Evolutionary conservation across 2,888 invertebrate species (phyloP), one percentile per base, ranked within the genome.

Genomic region (Polyploca ridens): DNA sequence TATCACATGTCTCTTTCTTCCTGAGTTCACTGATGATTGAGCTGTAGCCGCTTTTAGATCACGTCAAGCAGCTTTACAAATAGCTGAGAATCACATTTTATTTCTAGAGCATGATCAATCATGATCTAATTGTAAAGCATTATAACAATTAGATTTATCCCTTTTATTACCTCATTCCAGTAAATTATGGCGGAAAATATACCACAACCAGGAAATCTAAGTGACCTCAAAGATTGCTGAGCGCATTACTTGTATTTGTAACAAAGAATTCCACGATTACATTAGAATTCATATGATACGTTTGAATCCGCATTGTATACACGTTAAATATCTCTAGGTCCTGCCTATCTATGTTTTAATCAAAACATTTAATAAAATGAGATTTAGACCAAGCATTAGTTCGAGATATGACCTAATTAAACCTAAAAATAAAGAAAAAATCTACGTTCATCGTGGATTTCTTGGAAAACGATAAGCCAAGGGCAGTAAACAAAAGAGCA

Each of bases 141-240:
- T 46, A 64, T 60, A 64, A 62, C 66, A 76, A 70, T 67, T 57
- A 41, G 13, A 41, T 41, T 49, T 54, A 61, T 63, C 57, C 60
- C 44, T 19, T 41, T n/a, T 64, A 64, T 63, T 68, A 72, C 72
- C 70, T 69, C 73, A 73, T 77, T 69, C 73, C 68, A 63, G 64
- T 57, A 60, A 64, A 64, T 33, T 62, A 66, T 79, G 70, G 75
- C 78, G 78, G 78, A 82, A 81, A 81, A 77, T 79, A 73, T 66
- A 73, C 68, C 67, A 66, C 66, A 74, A 83, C 69, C 66, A 84
- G 81, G 82, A 83, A 86, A 70, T 75, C 76, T 16, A 66, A 64
- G 64, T 63, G 79, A 62, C 76, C 81, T 78, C 71, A 67, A 66
- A 64, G 67, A 63, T 62, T 38, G 58, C 60, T 69, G 67, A 69